Evolutionary conservation across 2,797 vertebrate genomes (phyloP).

Genomic region (Mus minutoides): DNA sequence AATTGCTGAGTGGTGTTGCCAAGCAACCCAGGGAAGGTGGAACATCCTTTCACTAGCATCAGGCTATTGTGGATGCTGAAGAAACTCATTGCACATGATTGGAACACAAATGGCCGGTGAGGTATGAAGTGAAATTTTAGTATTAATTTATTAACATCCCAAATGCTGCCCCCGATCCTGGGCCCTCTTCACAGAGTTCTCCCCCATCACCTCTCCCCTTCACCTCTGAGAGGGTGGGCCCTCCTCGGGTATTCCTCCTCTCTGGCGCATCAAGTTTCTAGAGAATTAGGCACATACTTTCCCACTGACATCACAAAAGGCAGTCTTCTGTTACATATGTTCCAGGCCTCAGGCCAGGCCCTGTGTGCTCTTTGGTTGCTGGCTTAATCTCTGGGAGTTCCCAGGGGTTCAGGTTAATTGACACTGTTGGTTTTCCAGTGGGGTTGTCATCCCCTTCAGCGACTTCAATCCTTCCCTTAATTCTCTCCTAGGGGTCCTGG

Average conservation of each 20-base stretch:
- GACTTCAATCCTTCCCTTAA: not conserved
- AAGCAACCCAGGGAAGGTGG: slow-evolving; percentile 10
- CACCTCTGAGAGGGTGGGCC: not conserved
- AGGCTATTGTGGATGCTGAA: not conserved
- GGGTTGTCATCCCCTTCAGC: not conserved
- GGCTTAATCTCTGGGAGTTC: not conserved
- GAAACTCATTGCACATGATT: not conserved
- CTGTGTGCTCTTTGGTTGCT: not conserved
- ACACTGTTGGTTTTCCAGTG: not conserved
- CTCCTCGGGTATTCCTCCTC: accelerated
- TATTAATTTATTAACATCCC: not conserved
- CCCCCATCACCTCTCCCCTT: not conserved
- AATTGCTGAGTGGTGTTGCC: not conserved
- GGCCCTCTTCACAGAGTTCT: not conserved
- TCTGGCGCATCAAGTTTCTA: not conserved
- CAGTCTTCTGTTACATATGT: not conserved
- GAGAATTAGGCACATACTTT: not conserved
- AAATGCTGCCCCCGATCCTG: not conserved
- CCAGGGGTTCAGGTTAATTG: not conserved
- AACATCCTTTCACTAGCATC: not conserved
- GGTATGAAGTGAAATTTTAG: not conserved
- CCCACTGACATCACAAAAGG: not conserved
- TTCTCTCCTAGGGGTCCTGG: not conserved
- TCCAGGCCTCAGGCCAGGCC: not conserved
- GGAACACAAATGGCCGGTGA: not conserved